phyloP scores from a whole-genome alignment of 1,140 invertebrate species.

The Cydia amplana region DNA sequence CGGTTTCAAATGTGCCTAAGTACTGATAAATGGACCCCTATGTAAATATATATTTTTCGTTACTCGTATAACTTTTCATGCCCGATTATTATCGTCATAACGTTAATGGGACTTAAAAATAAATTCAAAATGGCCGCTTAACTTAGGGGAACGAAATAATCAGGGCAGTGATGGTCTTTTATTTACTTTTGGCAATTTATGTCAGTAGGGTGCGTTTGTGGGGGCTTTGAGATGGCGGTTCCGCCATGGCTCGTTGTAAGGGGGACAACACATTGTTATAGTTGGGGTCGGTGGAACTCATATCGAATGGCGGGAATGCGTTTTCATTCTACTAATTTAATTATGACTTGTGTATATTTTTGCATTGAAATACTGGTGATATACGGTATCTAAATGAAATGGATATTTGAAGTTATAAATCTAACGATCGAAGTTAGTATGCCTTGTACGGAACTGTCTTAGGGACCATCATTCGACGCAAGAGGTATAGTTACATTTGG shows the following conservation, averaged over 20 bases:
- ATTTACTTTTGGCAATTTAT: slow-evolving; percentile 77
- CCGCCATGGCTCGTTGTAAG: slow-evolving; percentile 71
- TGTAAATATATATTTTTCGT: slow-evolving; percentile 19
- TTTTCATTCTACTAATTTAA: slow-evolving; percentile 20
- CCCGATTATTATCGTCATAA: slow-evolving; percentile 47
- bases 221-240: slow-evolving; percentile 65
- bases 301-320: slow-evolving; percentile 20
- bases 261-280: slow-evolving; percentile 36
- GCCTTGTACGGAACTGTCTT: too few relatives aligned
- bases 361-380: background rate
- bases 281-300: slow-evolving; percentile 17
- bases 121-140: slow-evolving; percentile 69
- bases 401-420: too few relatives aligned
- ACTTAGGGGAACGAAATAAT: slow-evolving; percentile 66
- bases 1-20: background rate
- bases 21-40: slow-evolving; percentile 12
- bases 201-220: slow-evolving; percentile 62
- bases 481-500: too few relatives aligned
- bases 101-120: slow-evolving; percentile 48
- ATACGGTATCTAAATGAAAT: background rate
- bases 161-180: slow-evolving; percentile 75
- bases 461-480: too few relatives aligned
- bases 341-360: background rate
- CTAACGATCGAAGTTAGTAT: too few relatives aligned
- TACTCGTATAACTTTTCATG: slow-evolving; percentile 36